Conservation (phyloP, 2,113 vertebrate species). For the Cryptotis parvus region DNA sequence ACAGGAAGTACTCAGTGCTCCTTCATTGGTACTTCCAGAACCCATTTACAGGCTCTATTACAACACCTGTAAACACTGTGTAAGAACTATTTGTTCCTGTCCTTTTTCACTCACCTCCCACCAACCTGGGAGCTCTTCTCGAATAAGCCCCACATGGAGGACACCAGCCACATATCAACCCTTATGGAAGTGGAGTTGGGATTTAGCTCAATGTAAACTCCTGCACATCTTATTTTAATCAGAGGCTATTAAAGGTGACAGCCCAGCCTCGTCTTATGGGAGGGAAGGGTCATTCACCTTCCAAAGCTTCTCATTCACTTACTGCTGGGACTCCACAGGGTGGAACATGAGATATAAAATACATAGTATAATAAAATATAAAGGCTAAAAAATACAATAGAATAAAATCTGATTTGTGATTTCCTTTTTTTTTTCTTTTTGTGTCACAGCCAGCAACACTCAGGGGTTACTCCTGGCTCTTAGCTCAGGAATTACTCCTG, state of each 20-base stretch:
- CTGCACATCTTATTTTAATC: slow-evolving; percentile 19
- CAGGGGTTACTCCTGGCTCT: too few species aligned
- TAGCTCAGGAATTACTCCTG: too few species aligned
- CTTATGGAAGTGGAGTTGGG: slow-evolving; percentile 26
- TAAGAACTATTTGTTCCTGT: slow-evolving; percentile 45
- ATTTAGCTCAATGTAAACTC: slow-evolving; percentile 40
- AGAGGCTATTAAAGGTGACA: not conserved
- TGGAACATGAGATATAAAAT: fast-evolving
- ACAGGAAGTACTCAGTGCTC: slow-evolving; percentile 33
- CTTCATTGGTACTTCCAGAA: slow-evolving; percentile 19
- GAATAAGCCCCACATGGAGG: not conserved
- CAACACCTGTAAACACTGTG: not conserved
- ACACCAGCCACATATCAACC: not conserved
- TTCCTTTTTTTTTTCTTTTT: too few species aligned
- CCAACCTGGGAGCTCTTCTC: slow-evolving; percentile 28
- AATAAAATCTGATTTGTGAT: not conserved
- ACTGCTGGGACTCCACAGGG: not conserved
- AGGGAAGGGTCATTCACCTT: not conserved
- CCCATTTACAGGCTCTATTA: not conserved
- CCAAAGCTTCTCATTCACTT: not conserved
- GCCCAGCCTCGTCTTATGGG: not conserved
- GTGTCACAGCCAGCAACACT: too few species aligned
- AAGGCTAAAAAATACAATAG: not conserved
- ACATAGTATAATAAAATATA: not conserved
- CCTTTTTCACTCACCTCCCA: not conserved